phyloP scores from a whole-genome alignment of 2,113 vertebrate species.

The Sinocyclocheilus maitianheensis region DNA sequence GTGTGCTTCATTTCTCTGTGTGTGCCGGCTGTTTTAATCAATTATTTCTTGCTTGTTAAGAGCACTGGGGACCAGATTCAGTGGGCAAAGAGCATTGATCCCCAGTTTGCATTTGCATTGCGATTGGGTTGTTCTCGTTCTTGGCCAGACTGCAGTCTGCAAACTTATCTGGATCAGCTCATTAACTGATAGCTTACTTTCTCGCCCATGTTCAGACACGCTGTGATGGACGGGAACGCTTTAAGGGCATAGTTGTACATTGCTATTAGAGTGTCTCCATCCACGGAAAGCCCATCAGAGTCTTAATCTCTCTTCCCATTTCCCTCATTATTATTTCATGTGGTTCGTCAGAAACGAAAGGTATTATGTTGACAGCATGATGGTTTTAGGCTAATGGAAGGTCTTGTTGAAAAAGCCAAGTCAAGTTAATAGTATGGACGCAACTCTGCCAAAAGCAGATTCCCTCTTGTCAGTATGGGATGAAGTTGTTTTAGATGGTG shows the following conservation, averaged over 20 bases:
- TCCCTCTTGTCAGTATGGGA: slow-evolving; percentile 24
- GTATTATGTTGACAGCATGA: slow-evolving; percentile 28
- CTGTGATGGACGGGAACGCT: not conserved
- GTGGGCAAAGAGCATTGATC: slow-evolving; percentile 38
- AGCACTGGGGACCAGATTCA: slow-evolving; percentile 32
- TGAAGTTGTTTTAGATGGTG: slow-evolving; percentile 25
- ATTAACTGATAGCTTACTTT: slow-evolving; percentile 35
- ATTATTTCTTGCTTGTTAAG: slow-evolving; percentile 49
- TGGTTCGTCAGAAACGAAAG: slow-evolving; percentile 6
- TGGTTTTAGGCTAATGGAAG: slow-evolving; percentile 46
- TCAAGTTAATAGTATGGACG: slow-evolving; percentile 29
- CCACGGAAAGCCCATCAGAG: slow-evolving; percentile 19
- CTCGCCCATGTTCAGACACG: not conserved
- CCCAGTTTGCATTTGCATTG: slow-evolving; percentile 21
- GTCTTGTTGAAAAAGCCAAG: slow-evolving; percentile 17
- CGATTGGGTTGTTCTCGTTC: not conserved
- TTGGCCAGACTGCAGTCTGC: not conserved
- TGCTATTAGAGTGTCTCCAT: slow-evolving; percentile 20
- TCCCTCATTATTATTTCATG: slow-evolving; percentile 41
- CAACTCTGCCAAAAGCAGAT: slow-evolving; percentile 12
- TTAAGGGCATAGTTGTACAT: slow-evolving; percentile 30
- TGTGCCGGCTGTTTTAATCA: slow-evolving; percentile 30
- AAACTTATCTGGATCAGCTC: not conserved
- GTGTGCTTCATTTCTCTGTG: not conserved
- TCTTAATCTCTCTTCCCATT: slow-evolving; percentile 6